These are phyloP conservation scores for Lutjanus erythropterus DNA, from an alignment of 2,113 vertebrate species.

Conservation along the genomic window DNA sequence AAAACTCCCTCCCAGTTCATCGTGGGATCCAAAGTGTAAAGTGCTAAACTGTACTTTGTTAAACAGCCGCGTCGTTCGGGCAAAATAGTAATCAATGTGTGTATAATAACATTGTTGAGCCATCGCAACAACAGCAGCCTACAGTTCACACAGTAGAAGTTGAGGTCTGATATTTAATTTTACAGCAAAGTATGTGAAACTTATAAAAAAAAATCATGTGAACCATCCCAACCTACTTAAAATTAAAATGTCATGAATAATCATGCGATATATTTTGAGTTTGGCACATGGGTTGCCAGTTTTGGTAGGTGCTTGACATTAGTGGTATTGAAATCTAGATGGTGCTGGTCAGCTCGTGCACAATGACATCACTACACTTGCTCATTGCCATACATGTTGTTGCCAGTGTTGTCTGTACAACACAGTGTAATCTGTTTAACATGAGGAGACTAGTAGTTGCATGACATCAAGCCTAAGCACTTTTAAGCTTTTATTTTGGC, in stretches of 20 bases:
- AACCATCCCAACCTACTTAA: not conserved
- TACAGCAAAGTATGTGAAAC: not conserved
- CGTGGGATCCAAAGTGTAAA: slow-evolving; percentile 8
- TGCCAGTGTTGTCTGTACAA: slow-evolving; percentile 13
- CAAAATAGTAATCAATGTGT: slow-evolving; percentile 64
- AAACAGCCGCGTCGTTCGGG: slow-evolving; percentile 31
- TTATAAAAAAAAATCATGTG: too few relatives aligned
- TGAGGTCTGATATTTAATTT: slow-evolving; percentile 7
- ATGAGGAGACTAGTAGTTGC: not conserved
- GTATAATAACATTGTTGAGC: slow-evolving; percentile 59
- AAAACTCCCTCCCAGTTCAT: slow-evolving; percentile 6
- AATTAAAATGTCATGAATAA: not conserved
- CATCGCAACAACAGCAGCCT: slow-evolving; percentile 26
- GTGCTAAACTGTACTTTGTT: slow-evolving; percentile 44
- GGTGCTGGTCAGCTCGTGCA: slow-evolving; percentile 43
- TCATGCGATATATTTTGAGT: not conserved
- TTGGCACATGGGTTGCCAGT: not conserved
- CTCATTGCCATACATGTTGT: slow-evolving; percentile 4
- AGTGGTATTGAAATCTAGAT: slow-evolving; percentile 36
- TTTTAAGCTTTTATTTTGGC: not conserved
- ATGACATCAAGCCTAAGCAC: not conserved
- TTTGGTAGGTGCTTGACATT: not conserved
- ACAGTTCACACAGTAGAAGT: slow-evolving; percentile 44
- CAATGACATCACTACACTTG: not conserved
- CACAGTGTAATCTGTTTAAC: not conserved